Base-by-base conservation (phyloP, 1,140 invertebrate genomes). In the Helicoverpa zea region DNA sequence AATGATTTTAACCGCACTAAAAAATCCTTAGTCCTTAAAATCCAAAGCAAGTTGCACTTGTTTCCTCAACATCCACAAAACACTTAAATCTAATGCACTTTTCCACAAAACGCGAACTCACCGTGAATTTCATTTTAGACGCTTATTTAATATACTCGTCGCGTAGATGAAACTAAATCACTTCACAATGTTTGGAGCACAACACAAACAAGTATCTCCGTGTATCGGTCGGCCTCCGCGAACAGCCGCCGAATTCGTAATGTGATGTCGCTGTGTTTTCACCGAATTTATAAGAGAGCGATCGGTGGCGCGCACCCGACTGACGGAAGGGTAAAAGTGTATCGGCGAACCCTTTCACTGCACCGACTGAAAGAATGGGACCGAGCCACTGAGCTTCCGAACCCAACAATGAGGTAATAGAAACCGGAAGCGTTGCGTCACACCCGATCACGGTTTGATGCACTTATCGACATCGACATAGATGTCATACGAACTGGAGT, bases 271-370 rank as follows among this genome's bases (percentile, higher is more conserved):
- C 84, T 75, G 89, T 86, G 87, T 88, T 91, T 93, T 91, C 93
- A 92, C 91, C 91, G 88, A 94, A 94, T 94, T 94, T 94, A 94
- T 94, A 94, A 90, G 93, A 88, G 84, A 89, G 88, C 81, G 88
- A 83, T 80, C 82, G 86, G 85, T 84, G 70, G 86, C 82, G 82
- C 82, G 87, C 90, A 89, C 89, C 89, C 90, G 90, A 80, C 84
- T 73, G 80, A 84, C 88, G 86, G 88, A 90, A 94, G 92, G 93
- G 93, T 93, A 93, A 93, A 91, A 92, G 92, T 92, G 83, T 92
- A 92, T 88, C 89, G 82, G 90, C 91, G 91, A 89, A 94, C 93
- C 93, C 93, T 94, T 94, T 94, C 93, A 94, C 93, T 93, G 91
- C 84, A 88, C 84, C 79, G 86, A 81, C 92, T 92, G 91, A 94